Evolutionary conservation across 2,113 vertebrate species (phyloP).

Genomic region (Microcebus tavaratra): DNA sequence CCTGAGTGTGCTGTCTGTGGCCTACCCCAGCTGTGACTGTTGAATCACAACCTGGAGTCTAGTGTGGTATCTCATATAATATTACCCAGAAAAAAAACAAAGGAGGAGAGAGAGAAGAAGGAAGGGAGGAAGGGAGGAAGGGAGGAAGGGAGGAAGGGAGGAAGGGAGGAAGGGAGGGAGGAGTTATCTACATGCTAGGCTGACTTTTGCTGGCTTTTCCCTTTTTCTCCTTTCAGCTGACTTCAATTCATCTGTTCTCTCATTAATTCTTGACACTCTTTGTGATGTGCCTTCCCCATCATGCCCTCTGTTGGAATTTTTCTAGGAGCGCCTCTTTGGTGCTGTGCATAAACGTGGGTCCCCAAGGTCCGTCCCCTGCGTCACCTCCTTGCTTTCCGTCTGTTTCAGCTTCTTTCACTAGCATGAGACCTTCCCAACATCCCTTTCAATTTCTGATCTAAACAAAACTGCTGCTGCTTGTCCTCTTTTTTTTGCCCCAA

Average conservation of each 20-base stretch:
- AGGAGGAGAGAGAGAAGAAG: not conserved
- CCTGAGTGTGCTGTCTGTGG: not conserved
- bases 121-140: fast-evolving
- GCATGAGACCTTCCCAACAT: not conserved
- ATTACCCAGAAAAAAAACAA: not conserved
- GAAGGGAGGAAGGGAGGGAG: fast-evolving
- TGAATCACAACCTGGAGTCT: not conserved
- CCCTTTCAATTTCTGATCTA: not conserved
- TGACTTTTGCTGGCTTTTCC: not conserved
- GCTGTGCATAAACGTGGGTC: not conserved
- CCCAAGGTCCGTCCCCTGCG: not conserved
- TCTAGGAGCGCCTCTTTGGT: not conserved
- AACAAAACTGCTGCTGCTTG: not conserved
- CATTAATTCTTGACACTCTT: not conserved
- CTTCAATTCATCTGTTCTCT: not conserved
- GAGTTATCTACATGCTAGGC: not conserved
- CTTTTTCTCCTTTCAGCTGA: not conserved
- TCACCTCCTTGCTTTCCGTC: not conserved
- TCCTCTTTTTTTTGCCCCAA: not conserved
- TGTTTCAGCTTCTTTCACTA: not conserved
- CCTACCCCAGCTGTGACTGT: not conserved
- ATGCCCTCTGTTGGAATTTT: not conserved
- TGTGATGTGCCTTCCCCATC: not conserved
- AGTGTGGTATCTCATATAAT: not conserved
- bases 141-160: not conserved